phyloP scores from a whole-genome alignment of 2,113 vertebrate species.

The Gallinago undulata region DNA sequence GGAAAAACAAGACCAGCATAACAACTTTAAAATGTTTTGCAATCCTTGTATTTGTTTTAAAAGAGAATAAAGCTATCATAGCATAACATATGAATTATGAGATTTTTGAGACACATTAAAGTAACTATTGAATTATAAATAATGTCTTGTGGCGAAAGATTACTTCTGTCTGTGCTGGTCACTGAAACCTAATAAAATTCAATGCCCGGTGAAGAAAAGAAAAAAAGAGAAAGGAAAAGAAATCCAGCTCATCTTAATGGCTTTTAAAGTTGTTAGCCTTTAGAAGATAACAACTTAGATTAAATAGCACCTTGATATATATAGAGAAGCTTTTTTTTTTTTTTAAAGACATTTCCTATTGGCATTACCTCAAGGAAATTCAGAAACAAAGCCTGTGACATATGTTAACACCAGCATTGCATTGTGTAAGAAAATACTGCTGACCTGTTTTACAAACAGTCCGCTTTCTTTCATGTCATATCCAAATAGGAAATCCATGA shows the following conservation, averaged over 20 bases:
- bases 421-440: background rate
- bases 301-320: background rate
- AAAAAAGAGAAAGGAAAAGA: background rate
- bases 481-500: background rate
- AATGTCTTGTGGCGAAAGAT: background rate
- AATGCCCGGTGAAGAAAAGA: background rate
- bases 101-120: background rate
- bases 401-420: background rate
- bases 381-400: background rate
- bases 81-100: background rate
- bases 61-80: background rate
- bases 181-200: background rate
- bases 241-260: background rate
- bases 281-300: background rate
- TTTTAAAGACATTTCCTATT: background rate
- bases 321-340: background rate
- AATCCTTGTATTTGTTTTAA: background rate
- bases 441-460: background rate
- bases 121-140: background rate
- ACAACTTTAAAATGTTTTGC: background rate
- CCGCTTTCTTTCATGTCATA: background rate
- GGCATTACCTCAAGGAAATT: background rate
- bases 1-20: background rate
- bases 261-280: background rate
- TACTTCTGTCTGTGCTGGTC: background rate